Evolutionary conservation across 2,888 invertebrate genomes (phyloP).

Genomic region (Omphaloscelis lunosa): DNA sequence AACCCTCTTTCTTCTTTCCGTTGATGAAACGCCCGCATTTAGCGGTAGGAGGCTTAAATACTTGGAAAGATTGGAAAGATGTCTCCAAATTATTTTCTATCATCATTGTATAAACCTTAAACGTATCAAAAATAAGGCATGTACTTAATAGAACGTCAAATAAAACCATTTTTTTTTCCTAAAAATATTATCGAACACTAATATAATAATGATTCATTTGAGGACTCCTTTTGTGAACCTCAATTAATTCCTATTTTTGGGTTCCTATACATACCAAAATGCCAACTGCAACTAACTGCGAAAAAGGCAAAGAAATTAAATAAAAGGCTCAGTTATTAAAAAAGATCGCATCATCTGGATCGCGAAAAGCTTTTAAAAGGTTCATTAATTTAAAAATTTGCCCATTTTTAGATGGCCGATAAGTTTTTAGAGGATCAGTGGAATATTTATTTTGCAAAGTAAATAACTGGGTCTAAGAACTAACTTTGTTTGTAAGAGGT

Average conservation of each 20-base stretch:
- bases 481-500: no score
- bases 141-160: neutral
- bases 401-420: neutral
- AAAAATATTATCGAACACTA: neutral
- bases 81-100: neutral
- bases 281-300: no score
- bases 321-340: neutral
- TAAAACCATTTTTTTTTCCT: neutral
- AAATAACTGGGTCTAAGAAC: no score
- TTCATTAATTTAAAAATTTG: neutral
- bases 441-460: no score
- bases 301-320: no score
- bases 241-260: neutral
- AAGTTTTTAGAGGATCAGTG: no score
- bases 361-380: neutral
- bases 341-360: neutral
- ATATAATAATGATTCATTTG: neutral
- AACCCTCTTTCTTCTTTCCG: neutral
- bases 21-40: slow-evolving; percentile 43
- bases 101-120: neutral
- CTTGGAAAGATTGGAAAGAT: neutral
- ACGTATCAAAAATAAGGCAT: neutral
- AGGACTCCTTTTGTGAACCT: neutral
- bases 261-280: neutral
- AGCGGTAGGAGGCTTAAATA: neutral